Conservation (phyloP, 2,888 invertebrate genomes). For the Lasioglossum oenotherae region DNA sequence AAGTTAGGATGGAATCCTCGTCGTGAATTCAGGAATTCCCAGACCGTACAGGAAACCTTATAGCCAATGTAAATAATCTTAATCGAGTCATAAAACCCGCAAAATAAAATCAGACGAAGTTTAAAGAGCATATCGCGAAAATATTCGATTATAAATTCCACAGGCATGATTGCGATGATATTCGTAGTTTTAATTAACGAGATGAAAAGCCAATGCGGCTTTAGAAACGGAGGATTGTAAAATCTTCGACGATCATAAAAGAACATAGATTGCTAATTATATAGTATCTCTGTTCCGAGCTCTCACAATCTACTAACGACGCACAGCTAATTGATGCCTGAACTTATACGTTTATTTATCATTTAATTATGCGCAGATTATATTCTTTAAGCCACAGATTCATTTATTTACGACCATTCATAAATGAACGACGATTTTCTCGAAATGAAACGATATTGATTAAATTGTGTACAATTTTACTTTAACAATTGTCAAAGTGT, state of each 20-base stretch:
- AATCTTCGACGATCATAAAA: neutral
- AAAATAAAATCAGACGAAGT: neutral
- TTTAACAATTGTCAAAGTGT: neutral
- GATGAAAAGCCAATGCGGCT: neutral
- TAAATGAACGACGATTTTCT: neutral
- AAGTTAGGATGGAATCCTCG: slow-evolving; percentile 3
- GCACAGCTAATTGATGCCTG: neutral
- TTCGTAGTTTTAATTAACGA: neutral
- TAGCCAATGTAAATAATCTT: neutral
- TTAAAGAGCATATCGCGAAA: neutral
- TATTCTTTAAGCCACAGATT: neutral
- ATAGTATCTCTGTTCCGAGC: neutral
- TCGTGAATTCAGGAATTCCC: neutral
- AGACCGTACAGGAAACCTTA: neutral
- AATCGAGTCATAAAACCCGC: neutral
- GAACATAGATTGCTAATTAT: neutral
- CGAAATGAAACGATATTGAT: neutral
- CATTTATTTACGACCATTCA: neutral
- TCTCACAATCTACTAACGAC: neutral
- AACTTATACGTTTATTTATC: neutral
- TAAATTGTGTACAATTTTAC: neutral
- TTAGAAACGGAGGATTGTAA: neutral
- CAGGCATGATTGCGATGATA: too few species aligned
- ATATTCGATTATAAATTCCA: neutral
- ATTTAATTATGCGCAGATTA: neutral